Conservation (phyloP, 2,888 invertebrate genomes). For the Cerastis rubricosa region DNA sequence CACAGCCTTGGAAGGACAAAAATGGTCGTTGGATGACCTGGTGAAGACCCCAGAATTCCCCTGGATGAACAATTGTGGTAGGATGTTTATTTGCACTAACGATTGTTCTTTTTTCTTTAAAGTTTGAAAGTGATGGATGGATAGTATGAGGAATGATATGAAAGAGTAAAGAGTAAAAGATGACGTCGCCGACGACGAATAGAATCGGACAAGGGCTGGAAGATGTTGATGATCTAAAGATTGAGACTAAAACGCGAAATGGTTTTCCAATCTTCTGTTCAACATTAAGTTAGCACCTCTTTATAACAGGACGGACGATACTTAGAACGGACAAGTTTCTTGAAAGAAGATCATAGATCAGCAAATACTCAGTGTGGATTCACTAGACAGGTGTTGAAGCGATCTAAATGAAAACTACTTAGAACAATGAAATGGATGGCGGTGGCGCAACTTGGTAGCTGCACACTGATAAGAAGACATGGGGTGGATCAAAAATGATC, state of each 20-base stretch:
- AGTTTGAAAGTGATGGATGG: background rate
- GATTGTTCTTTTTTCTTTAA: background rate
- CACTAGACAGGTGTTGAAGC: slow-evolving; percentile 20
- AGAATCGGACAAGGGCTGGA: no score
- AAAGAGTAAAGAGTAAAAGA: no score
- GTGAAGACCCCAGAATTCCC: background rate
- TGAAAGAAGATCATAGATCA: background rate
- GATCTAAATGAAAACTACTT: slow-evolving; percentile 3
- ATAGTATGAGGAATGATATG: no score
- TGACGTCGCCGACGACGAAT: no score
- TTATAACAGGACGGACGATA: background rate
- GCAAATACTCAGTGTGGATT: background rate
- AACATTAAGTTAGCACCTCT: background rate
- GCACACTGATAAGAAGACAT: slow-evolving; percentile 17
- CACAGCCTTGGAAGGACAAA: background rate
- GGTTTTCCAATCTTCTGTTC: background rate
- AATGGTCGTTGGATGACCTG: background rate
- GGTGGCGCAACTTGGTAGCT: slow-evolving; percentile 13
- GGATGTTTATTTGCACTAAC: background rate
- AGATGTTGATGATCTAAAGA: no score
- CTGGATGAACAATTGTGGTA: background rate
- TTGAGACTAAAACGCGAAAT: background rate
- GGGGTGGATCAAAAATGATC: slow-evolving; percentile 44
- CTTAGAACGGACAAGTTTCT: background rate
- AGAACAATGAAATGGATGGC: background rate